Base-by-base conservation (phyloP, 2,888 invertebrate species). In the Hermaeophaga mercurialis region DNA sequence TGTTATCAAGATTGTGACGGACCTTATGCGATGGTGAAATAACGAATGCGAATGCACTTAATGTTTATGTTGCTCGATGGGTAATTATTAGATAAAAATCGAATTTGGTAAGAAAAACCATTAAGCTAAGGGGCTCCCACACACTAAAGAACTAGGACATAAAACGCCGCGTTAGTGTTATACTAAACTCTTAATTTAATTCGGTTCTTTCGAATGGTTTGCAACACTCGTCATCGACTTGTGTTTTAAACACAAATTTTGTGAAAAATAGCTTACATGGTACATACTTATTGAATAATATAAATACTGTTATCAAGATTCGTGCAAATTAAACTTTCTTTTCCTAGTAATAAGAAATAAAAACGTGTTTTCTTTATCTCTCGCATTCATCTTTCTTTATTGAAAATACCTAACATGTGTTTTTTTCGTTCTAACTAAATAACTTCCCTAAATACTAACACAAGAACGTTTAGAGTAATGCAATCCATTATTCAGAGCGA, bases 401-500 rank as follows among this genome's bases (percentile, higher is more conserved):
- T 48, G 48, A 28, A 48, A 48, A 48, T 28, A 48, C 39, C 28
- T 18, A 11, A 38, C 38, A 28, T 39, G 15, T 39, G 33, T 34
- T 45, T 48, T 48, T 48, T 48, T 26, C 12, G 36, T 39, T 28
- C 11, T 50, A 54, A 54, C 54, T 44, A 54, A 62, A 64, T 56
- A 62, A 60, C 64, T 52, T 58, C 49, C 56, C 54, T 38, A 56
- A 56, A 56, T 56, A 41, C 53, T 47, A 65, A 61, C 63, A 58
- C 48, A 54, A 57, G 56, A 59, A 47, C 60, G 58, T 60, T 58
- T 60, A 68, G 66, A 63, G 64, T 64, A 68, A 65, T 66, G 68
- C 66, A 68, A 70, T 70, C 69, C 70, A 70, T 70, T 70, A 70
- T 70, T 70, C 68, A 67, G 65, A 60, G 55, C 70, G 70, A 70